Base-by-base conservation (phyloP, 2,888 invertebrate species). In the Dynastes hyllus region DNA sequence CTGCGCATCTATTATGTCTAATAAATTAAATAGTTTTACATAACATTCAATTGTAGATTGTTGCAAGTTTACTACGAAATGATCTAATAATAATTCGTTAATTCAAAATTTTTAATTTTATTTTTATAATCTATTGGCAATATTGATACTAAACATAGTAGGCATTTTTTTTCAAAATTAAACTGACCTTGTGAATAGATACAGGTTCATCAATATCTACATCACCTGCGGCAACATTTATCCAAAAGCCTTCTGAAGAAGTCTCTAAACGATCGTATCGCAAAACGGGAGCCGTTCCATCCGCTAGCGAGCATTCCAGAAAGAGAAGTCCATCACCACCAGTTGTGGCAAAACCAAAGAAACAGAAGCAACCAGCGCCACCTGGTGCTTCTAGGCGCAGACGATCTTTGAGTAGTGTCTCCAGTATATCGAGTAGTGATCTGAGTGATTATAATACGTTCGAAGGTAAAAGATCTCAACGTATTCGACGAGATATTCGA, bases 281-380 rank as follows among this genome's bases (percentile, higher is more conserved):
- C 55, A 82, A 82, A 80, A 81, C 79, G 5, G 82, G 84, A 6
- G 77, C 81, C 2, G 73, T 77, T 13, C 61, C 27, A 40, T 55
- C 55, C n/a, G 51, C 73, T n/a, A 37, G 27, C 3, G 80, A 80
- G 1, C 11, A 40, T 2, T 4, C 27, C 6, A 81, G 77, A 37
- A 82, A 81, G 32, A 87, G 87, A 51, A 91, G 91, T 79, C 92
- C 92, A 0, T 92, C 92, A 0, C 92, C 92, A 0, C 92, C 92
- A 0, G 85, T 88, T 0, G 92, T 92, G 0, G 90, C 90, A 0
- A 90, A 90, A 29, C 92, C 92, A 2, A 80, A 80, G 58, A 80
- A 79, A 13, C 61, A 27, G 5, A 80, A 79, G 78, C 83, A 77
- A 81, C 84, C 85, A 75, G 82, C 81, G 32, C 80, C 82, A 3